phyloP scores from a whole-genome alignment of 2,888 invertebrate species.

The Drosophila flavopinicola region DNA sequence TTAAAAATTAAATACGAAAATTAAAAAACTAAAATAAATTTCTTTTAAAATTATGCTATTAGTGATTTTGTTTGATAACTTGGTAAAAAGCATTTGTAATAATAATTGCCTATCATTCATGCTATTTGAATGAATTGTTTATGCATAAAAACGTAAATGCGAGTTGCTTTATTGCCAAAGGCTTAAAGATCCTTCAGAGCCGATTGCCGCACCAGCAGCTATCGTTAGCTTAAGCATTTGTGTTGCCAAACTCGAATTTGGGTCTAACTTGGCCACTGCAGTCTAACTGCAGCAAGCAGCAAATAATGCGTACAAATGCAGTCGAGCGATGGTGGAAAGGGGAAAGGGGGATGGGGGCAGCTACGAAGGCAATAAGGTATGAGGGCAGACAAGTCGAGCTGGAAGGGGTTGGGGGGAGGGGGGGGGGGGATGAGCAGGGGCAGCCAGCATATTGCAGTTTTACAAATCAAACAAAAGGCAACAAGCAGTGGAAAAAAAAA shows the following conservation, averaged over 20 bases:
- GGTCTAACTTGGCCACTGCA: constrained; percentile 45
- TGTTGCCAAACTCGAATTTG: constrained; percentile 12
- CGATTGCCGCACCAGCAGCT: constrained; percentile 8
- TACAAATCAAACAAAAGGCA: constrained; percentile 78
- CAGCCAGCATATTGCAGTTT: constrained; percentile 79
- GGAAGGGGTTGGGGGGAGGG: background rate
- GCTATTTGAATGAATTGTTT: too few species aligned
- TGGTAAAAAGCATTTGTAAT: too few species aligned
- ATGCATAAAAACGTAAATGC: too few species aligned
- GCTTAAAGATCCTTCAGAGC: background rate
- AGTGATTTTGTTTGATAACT: too few species aligned
- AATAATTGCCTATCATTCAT: too few species aligned
- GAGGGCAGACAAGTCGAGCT: constrained; percentile 26
- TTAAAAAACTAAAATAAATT: too few species aligned
- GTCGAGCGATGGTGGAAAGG: background rate
- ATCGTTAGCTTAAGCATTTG: constrained; percentile 12
- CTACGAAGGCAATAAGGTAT: constrained; percentile 17
- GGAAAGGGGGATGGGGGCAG: background rate
- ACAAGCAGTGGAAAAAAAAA: constrained; percentile 29
- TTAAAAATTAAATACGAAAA: too few species aligned
- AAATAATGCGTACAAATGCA: constrained; percentile 49
- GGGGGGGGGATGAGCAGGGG: constrained; percentile 32
- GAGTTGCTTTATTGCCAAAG: background rate
- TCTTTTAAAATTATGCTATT: too few species aligned
- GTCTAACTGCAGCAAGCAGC: constrained; percentile 41